phyloP scores from a whole-genome alignment of 2,888 invertebrate genomes.

The Ophraella communa region DNA sequence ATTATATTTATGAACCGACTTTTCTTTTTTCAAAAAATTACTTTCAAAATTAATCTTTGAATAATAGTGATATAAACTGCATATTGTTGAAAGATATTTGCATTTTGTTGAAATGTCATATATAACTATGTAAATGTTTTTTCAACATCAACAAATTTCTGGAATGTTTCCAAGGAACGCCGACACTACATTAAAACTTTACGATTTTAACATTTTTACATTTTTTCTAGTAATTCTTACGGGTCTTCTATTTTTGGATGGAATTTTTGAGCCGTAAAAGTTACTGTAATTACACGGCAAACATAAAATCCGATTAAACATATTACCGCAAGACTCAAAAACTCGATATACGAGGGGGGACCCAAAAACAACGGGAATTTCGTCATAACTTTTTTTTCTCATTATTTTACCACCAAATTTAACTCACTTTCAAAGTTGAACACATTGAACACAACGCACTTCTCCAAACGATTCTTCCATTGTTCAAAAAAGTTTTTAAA shows the following conservation, averaged over 20 bases:
- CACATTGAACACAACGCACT: no score
- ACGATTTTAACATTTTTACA: background rate
- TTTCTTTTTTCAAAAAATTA: background rate
- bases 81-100: background rate
- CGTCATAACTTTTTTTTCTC: no score
- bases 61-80: no score
- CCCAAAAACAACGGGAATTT: no score
- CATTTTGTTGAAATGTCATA: background rate
- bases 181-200: background rate
- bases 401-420: no score
- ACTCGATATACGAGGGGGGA: no score
- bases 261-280: background rate
- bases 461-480: no score
- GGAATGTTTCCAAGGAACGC: background rate
- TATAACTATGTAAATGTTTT: background rate
- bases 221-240: background rate
- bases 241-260: background rate
- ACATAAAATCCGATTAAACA: background rate
- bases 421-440: no score
- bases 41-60: background rate
- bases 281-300: background rate
- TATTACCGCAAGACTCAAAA: background rate
- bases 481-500: no score
- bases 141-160: background rate
- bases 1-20: no score